Evolutionary conservation across 2,113 vertebrate genomes (phyloP).

Genomic region (Macquaria ambigua): DNA sequence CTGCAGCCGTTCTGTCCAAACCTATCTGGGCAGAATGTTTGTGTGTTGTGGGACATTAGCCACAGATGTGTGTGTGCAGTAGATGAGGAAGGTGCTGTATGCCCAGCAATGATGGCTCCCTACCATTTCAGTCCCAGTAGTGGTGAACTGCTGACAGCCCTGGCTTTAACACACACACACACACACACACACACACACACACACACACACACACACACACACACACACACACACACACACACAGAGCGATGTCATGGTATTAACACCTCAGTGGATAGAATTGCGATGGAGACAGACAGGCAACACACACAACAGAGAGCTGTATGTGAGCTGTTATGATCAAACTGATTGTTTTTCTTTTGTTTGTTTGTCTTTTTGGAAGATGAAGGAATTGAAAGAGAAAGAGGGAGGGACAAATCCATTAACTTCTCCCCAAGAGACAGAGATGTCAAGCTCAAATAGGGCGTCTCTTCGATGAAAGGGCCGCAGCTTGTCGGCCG

Average conservation of each 20-base stretch:
- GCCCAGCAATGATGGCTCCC: constrained; percentile 53
- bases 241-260: constrained; percentile 20
- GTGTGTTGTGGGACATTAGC: constrained; percentile 47
- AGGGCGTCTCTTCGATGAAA: constrained; percentile 26
- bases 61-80: constrained; percentile 34
- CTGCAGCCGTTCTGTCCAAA: constrained; percentile 52
- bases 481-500: constrained; percentile 22
- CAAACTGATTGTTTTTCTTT: constrained; percentile 50
- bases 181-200: constrained; percentile 18
- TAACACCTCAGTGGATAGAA: constrained; percentile 51
- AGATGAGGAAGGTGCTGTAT: constrained; percentile 45
- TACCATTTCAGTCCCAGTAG: constrained; percentile 57
- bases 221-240: constrained; percentile 6
- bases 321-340: constrained; percentile 26
- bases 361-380: constrained; percentile 21
- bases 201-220: constrained; percentile 5
- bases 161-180: constrained; percentile 22
- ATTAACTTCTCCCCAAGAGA: constrained; percentile 49
- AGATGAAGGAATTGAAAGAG: constrained; percentile 7
- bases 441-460: constrained; percentile 10
- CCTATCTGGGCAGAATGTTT: constrained; percentile 36
- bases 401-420: constrained; percentile 33
- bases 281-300: constrained; percentile 29
- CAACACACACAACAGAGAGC: constrained; percentile 2
- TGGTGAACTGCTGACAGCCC: constrained; percentile 56